Evolutionary conservation across 2,888 invertebrate species (phyloP).

Genomic region (Buathra laborator): DNA sequence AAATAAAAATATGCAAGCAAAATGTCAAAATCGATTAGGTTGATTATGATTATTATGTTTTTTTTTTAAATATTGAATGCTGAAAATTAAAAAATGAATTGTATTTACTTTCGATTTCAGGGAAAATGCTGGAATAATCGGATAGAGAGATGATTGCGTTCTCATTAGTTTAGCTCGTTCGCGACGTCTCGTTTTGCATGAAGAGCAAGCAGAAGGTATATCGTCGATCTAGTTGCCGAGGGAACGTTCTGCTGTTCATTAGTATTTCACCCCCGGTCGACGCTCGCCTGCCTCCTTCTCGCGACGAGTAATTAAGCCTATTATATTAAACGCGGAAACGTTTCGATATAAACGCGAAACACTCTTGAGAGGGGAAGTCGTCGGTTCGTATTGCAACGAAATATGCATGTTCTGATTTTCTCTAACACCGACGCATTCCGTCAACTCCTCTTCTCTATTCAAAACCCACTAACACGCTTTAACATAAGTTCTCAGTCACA

Average conservation of each 20-base stretch:
- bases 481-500: too few species aligned
- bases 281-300: constrained; percentile 34
- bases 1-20: neutral
- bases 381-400: neutral
- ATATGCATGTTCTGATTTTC: neutral
- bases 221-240: constrained; percentile 18
- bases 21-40: neutral
- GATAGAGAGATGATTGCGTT: constrained; percentile 23
- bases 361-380: neutral
- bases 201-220: constrained; percentile 21
- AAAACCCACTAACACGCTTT: too few species aligned
- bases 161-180: constrained; percentile 25
- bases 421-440: constrained; percentile 5
- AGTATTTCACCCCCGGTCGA: constrained; percentile 43
- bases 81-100: neutral
- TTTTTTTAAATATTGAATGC: too few species aligned
- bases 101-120: neutral
- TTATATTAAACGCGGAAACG: constrained; percentile 59
- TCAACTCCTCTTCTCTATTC: neutral
- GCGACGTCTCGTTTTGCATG: constrained; percentile 28
- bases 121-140: constrained; percentile 8
- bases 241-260: constrained; percentile 48
- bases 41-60: neutral
- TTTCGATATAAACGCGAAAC: constrained; percentile 39
- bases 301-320: constrained; percentile 58